Evolutionary conservation across 1,140 invertebrate species (phyloP).

Genomic region (Pantala flavescens): DNA sequence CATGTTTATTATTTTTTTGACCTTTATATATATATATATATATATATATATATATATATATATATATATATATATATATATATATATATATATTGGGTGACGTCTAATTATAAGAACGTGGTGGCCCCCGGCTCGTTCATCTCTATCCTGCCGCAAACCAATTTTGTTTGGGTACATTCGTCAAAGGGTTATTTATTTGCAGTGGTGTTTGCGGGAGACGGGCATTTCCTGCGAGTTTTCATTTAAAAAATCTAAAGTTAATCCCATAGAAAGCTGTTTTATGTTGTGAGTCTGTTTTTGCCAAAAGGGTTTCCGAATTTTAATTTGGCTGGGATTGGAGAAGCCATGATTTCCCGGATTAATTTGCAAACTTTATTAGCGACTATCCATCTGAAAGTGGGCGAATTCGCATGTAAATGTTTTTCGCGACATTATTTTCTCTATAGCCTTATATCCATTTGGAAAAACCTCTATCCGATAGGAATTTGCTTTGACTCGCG

Average conservation of each 20-base stretch:
- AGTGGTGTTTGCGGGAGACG: no score
- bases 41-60: neutral
- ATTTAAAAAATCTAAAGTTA: slow-evolving; percentile 1
- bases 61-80: neutral
- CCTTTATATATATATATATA: neutral
- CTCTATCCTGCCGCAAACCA: no score
- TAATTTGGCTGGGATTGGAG: neutral
- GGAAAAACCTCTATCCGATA: no score
- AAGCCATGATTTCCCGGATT: neutral
- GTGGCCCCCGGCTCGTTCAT: no score
- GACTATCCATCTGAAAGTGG: neutral
- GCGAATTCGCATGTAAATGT: no score
- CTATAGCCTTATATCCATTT: no score
- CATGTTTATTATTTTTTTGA: no score
- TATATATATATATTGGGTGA: neutral
- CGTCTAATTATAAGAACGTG: no score
- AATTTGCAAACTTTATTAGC: neutral
- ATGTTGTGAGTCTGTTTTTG: neutral
- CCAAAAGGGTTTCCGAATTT: neutral
- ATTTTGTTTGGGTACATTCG: no score
- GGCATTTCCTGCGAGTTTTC: neutral
- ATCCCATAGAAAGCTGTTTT: neutral
- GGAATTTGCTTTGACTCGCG: no score
- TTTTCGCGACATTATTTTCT: no score
- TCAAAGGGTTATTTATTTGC: no score